These are phyloP conservation scores for Donacobius atricapilla DNA, from an alignment of 2,113 vertebrate species.

Conservation along the genomic window DNA sequence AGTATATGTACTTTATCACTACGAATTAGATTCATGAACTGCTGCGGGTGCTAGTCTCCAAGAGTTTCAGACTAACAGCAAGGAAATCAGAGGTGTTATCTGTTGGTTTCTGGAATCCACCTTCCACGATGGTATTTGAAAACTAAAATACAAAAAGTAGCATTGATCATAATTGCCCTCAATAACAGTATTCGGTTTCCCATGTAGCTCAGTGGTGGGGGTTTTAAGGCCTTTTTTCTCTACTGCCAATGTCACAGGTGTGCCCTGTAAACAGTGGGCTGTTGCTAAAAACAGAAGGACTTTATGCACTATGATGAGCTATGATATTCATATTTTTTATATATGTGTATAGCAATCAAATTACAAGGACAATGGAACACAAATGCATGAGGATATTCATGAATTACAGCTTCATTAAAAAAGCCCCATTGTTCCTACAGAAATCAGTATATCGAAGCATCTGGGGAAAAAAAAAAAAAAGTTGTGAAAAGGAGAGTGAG, in stretches of 20 bases:
- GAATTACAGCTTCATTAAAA: background rate
- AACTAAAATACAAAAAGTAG: background rate
- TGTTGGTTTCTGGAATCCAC: background rate
- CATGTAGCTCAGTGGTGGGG: background rate
- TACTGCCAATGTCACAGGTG: background rate
- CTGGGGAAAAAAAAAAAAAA: background rate
- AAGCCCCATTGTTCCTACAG: background rate
- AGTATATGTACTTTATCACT: background rate
- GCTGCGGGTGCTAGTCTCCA: background rate
- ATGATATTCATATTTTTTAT: background rate
- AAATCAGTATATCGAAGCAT: background rate
- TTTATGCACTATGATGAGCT: background rate
- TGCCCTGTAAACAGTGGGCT: background rate
- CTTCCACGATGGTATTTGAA: background rate
- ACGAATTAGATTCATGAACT: background rate
- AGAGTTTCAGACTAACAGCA: background rate
- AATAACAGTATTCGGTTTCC: background rate
- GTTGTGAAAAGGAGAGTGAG: background rate
- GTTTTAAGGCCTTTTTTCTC: background rate
- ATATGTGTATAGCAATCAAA: background rate
- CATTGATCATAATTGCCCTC: background rate
- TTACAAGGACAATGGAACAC: background rate
- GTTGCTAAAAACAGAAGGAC: background rate
- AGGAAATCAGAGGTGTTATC: background rate
- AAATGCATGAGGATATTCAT: background rate